Conservation (phyloP, 1,140 invertebrate genomes). For the Diachasmimorpha longicaudata region DNA sequence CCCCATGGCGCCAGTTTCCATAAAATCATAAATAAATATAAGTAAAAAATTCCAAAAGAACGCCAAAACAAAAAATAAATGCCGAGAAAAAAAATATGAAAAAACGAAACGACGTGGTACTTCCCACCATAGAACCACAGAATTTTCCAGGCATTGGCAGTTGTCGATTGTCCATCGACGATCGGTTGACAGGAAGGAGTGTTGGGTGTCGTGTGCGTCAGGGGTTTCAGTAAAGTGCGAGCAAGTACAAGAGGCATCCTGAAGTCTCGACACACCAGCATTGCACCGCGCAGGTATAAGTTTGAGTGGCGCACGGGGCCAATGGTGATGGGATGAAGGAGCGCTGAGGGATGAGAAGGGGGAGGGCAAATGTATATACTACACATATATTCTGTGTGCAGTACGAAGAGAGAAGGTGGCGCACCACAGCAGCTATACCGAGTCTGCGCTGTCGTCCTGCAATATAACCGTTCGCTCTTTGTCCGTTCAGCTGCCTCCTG, state of each 20-base stretch:
- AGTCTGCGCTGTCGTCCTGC: conserved; percentile 48
- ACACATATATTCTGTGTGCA: conserved; percentile 26
- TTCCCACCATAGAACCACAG: background rate
- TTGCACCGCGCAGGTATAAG: background rate
- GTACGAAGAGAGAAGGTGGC: conserved; percentile 32
- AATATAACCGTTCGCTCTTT: conserved; percentile 59
- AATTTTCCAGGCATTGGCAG: background rate
- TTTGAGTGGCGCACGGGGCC: background rate
- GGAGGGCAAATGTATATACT: background rate
- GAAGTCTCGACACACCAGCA: background rate
- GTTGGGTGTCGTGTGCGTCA: background rate
- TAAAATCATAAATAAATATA: too few relatives aligned
- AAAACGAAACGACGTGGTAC: background rate
- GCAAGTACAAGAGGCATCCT: background rate
- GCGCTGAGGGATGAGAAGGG: background rate
- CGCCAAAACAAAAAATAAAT: background rate
- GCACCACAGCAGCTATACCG: conserved; percentile 30
- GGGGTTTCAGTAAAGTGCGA: background rate
- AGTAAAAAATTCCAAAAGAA: too few relatives aligned
- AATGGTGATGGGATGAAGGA: too few relatives aligned
- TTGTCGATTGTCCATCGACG: background rate
- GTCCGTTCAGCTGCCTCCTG: conserved; percentile 59
- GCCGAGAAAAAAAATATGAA: background rate
- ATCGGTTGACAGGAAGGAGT: background rate
- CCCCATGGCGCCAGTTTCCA: too few relatives aligned